Evolutionary conservation across 2,888 invertebrate genomes (phyloP).

Genomic region (Gymnoscelis rufifasciata): DNA sequence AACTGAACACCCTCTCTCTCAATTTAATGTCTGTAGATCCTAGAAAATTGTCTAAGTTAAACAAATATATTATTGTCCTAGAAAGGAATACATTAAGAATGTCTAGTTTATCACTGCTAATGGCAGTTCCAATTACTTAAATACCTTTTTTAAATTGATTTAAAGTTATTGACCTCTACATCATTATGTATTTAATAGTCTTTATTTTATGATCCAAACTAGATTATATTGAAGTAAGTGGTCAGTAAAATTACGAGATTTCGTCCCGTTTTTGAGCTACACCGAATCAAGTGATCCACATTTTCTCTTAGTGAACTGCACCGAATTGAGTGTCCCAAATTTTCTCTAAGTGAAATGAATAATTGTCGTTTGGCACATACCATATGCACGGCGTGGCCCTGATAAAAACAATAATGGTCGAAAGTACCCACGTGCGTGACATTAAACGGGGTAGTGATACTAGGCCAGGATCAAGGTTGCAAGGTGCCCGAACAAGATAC

Average conservation of each 20-base stretch:
- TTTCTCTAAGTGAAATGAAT: constrained; percentile 42
- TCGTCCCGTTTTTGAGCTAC: no score
- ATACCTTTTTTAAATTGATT: constrained; percentile 7
- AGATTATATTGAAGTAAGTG: not conserved
- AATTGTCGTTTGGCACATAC: constrained; percentile 44
- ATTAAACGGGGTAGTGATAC: constrained; percentile 41
- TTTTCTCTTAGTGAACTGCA: not conserved
- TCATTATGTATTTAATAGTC: constrained; percentile 2
- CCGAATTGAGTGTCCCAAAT: constrained; percentile 32
- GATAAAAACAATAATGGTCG: constrained; percentile 33
- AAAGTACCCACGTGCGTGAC: constrained; percentile 27
- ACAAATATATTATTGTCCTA: no score
- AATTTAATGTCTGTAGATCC: no score
- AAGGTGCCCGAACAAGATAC: no score
- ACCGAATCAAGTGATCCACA: no score
- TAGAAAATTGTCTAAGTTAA: no score
- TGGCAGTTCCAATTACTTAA: constrained; percentile 9
- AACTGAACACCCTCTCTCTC: no score
- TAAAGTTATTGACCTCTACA: constrained; percentile 22
- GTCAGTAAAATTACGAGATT: no score
- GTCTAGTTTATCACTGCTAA: constrained; percentile 13
- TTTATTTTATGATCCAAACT: constrained; percentile 9
- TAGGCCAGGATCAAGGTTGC: constrained; percentile 33
- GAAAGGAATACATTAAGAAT: no score
- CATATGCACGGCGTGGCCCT: constrained; percentile 47